Percentiles rank a stretch among this genome's conserved stretches.
These are phyloP conservation scores for Parazoanthus atlanticus DNA, from an alignment of 92 coral and sea anemone species.

Conservation along the genomic window DNA sequence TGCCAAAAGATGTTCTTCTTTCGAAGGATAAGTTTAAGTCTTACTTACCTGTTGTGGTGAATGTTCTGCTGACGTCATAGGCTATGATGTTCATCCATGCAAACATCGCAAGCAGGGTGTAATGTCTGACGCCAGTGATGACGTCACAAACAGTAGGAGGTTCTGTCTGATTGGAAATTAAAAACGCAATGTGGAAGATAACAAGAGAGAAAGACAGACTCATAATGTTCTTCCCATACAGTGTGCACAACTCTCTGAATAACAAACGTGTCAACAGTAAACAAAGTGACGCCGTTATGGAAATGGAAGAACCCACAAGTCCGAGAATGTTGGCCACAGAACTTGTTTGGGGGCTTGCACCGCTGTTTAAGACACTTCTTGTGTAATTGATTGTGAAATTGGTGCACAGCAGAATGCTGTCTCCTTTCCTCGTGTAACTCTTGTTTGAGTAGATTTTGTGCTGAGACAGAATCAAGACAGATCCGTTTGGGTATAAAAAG, in stretches of 20 bases:
- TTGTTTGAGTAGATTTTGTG: neutral
- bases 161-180: neutral
- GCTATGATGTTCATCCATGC: too few relatives aligned
- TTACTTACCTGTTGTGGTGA: too few relatives aligned
- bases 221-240: too few relatives aligned
- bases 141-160: neutral
- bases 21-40: neutral
- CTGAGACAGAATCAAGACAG: neutral
- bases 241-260: conserved; percentile 4
- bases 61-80: too few relatives aligned
- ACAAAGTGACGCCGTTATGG: neutral
- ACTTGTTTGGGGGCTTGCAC: neutral
- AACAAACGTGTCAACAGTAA: neutral
- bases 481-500: neutral
- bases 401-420: neutral
- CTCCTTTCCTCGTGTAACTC: neutral
- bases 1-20: neutral
- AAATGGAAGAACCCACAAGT: neutral
- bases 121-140: too few relatives aligned
- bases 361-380: neutral
- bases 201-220: too few relatives aligned
- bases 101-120: too few relatives aligned
- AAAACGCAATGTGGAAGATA: neutral
- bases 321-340: neutral
- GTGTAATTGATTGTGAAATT: neutral